phyloP scores from a whole-genome alignment of 2,797 vertebrate species.

The Diceros bicornis region DNA sequence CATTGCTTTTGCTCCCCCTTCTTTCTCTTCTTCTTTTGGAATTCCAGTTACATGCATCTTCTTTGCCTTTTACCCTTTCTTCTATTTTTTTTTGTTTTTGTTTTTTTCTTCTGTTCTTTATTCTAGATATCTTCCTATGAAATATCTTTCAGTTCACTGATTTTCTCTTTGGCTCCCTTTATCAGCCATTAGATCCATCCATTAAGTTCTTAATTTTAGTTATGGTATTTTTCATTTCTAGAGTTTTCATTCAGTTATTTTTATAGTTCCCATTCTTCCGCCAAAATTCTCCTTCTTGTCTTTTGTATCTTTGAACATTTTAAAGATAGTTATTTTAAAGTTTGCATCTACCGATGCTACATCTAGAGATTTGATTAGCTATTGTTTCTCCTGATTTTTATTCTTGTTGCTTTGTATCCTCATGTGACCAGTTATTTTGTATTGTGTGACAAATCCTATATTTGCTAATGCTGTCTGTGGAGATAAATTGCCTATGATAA shows the following conservation, averaged over 20 bases:
- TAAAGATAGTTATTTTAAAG: constrained; percentile 24
- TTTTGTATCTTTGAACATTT: constrained; percentile 17
- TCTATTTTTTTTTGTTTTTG: background rate
- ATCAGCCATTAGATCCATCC: background rate
- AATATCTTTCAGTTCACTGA: constrained; percentile 41
- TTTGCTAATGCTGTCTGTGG: background rate
- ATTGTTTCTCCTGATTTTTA: background rate
- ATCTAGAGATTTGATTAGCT: background rate
- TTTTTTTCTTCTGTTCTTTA: background rate
- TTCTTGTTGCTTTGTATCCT: background rate
- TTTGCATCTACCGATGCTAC: background rate
- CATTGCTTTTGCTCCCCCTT: background rate
- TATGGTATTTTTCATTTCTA: constrained; percentile 52
- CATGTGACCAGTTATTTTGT: background rate
- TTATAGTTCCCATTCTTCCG: constrained; percentile 4
- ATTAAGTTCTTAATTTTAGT: background rate
- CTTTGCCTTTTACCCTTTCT: constrained; percentile 1
- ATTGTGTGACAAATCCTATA: background rate
- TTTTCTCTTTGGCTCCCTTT: background rate
- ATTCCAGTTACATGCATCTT: background rate
- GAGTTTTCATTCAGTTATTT: constrained; percentile 36
- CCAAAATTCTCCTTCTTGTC: constrained; percentile 37
- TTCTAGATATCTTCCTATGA: constrained; percentile 8
- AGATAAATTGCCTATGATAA: constrained; percentile 17
- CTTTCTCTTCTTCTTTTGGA: constrained; percentile 1